A percentile compares a stretch with the other conserved stretches of the same genome.
Evolutionary conservation across 1,140 invertebrate species (phyloP).

Genomic region (Helicoverpa zea): DNA sequence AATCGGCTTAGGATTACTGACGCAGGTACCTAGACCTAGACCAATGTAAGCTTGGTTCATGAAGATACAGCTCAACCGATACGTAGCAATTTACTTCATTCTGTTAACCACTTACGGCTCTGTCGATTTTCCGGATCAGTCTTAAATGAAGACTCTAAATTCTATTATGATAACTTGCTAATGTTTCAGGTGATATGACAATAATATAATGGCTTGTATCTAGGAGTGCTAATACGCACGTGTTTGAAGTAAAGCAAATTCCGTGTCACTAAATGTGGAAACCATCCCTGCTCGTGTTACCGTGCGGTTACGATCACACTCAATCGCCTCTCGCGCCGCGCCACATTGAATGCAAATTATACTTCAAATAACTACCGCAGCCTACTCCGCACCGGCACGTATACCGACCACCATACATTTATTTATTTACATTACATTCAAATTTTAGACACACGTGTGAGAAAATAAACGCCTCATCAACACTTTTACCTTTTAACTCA

Average conservation of each 20-base stretch:
- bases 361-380: slow-evolving; percentile 52
- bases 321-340: slow-evolving; percentile 15
- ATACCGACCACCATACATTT: slow-evolving; percentile 26
- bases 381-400: slow-evolving; percentile 49
- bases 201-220: no score
- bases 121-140: no score
- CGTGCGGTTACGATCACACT: slow-evolving; percentile 36
- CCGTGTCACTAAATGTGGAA: slow-evolving; percentile 5
- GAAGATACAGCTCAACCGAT: no score
- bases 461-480: slow-evolving; percentile 14
- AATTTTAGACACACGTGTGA: slow-evolving; percentile 43
- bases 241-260: slow-evolving; percentile 22
- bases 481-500: not conserved
- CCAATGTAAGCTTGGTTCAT: no score
- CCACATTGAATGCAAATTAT: slow-evolving; percentile 63
- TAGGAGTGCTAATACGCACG: not conserved
- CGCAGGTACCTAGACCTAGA: no score
- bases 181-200: no score
- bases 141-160: no score
- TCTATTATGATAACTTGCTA: no score
- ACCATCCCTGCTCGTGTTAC: not conserved
- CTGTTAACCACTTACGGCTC: no score
- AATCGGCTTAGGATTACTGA: no score
- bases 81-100: no score
- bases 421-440: slow-evolving; percentile 52